A percentile compares a stretch with the other conserved stretches of the same genome.
Evolutionary conservation across 2,113 vertebrate species (phyloP).

Genomic region (Panthera leo): DNA sequence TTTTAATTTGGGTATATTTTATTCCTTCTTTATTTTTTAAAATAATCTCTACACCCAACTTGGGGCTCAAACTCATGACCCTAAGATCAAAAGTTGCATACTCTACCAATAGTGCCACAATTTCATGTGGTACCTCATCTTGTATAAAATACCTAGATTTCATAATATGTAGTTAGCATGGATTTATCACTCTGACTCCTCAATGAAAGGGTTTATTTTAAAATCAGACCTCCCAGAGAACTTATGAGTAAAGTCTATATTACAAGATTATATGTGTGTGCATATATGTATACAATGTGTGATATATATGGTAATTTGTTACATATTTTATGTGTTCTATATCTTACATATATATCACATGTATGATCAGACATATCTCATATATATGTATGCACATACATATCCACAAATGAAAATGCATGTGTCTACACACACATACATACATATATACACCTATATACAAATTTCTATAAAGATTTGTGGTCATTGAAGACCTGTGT

Average conservation of each 20-base stretch:
- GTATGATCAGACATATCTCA: background rate
- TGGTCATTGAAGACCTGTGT: background rate
- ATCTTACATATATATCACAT: background rate
- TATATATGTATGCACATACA: background rate
- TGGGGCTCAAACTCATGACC: background rate
- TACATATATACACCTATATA: background rate
- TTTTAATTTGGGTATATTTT: background rate
- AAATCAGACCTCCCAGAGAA: slow-evolving; percentile 21
- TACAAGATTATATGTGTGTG: background rate
- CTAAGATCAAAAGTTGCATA: background rate
- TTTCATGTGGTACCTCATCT: background rate
- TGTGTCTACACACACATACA: background rate
- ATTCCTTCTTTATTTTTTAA: background rate
- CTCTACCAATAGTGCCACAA: background rate
- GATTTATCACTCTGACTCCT: background rate
- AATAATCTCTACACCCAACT: background rate
- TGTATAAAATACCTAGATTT: background rate
- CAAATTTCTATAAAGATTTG: background rate
- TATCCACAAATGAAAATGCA: background rate
- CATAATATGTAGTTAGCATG: background rate
- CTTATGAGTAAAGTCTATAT: background rate
- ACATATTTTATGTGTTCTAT: background rate
- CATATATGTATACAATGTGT: background rate
- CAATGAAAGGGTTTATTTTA: background rate
- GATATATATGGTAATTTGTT: background rate